phyloP scores from a whole-genome alignment of 1,140 invertebrate species.

The Rhyacophila brunnea region DNA sequence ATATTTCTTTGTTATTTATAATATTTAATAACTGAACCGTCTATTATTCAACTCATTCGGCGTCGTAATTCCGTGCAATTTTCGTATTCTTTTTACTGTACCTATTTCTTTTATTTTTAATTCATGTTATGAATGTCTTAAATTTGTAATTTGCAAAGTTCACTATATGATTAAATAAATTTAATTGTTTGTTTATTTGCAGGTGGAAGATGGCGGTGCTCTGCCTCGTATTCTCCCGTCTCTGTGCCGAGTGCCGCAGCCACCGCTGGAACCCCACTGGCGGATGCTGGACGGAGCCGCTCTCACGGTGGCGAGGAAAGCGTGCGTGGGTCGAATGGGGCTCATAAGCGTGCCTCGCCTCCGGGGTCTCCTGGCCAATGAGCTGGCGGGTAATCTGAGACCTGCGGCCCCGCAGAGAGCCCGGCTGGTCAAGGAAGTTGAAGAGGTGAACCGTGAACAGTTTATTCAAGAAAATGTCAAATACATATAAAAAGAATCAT shows the following conservation, averaged over 20 bases:
- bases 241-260: slow-evolving; percentile 41
- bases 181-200: not conserved
- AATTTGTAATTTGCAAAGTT: too few relatives aligned
- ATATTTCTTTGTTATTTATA: too few relatives aligned
- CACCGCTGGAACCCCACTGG: slow-evolving; percentile 44
- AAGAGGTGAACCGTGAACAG: slow-evolving; percentile 35
- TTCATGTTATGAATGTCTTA: too few relatives aligned
- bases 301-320: slow-evolving; percentile 42
- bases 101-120: too few relatives aligned
- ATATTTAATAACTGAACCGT: too few relatives aligned
- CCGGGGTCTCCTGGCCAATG: slow-evolving; percentile 45
- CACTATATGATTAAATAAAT: too few relatives aligned
- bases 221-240: slow-evolving; percentile 42
- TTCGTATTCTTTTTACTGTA: too few relatives aligned
- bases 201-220: slow-evolving; percentile 44
- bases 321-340: slow-evolving; percentile 36
- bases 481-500: too few relatives aligned
- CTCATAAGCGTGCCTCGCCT: slow-evolving; percentile 44
- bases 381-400: slow-evolving; percentile 45
- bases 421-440: slow-evolving; percentile 22
- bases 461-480: too few relatives aligned
- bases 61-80: too few relatives aligned
- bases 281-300: slow-evolving; percentile 48
- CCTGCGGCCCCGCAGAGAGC: slow-evolving; percentile 45
- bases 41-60: too few relatives aligned